Conservation (phyloP, 2,113 vertebrate genomes). For the Synodontis membranacea region DNA sequence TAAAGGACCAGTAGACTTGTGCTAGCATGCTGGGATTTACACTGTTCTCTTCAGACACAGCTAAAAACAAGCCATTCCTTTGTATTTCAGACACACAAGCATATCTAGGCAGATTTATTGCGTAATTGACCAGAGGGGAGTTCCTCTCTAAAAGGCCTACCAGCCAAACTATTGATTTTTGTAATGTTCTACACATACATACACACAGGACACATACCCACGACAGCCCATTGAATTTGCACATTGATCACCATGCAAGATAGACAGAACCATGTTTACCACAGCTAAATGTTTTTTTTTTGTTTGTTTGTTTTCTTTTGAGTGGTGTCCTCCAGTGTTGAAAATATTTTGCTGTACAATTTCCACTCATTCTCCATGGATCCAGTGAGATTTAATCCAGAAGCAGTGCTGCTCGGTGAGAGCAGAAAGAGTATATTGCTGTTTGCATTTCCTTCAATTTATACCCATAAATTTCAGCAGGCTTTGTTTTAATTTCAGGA, state of each 20-base stretch:
- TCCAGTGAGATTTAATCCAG: conserved; percentile 17
- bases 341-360: conserved; percentile 39
- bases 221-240: conserved; percentile 41
- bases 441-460: conserved; percentile 30
- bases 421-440: conserved; percentile 34
- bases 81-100: conserved; percentile 42
- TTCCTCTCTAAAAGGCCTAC: conserved; percentile 49
- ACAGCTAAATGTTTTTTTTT: neutral
- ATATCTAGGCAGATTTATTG: conserved; percentile 60
- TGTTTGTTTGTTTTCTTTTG: neutral
- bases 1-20: conserved; percentile 6
- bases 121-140: conserved; percentile 56
- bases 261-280: conserved; percentile 53
- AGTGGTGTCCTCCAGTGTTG: conserved; percentile 41
- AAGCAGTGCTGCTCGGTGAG: neutral
- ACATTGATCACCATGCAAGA: conserved; percentile 58
- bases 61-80: conserved; percentile 35
- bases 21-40: conserved; percentile 11
- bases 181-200: conserved; percentile 34
- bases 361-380: conserved; percentile 7
- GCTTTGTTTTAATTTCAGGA: neutral
- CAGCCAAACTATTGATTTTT: conserved; percentile 67
- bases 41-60: conserved; percentile 1
- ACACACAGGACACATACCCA: conserved; percentile 51
- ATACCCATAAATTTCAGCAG: neutral